These are phyloP conservation scores for Stenurella melanura DNA, from an alignment of 2,888 invertebrate species.

Conservation along the genomic window DNA sequence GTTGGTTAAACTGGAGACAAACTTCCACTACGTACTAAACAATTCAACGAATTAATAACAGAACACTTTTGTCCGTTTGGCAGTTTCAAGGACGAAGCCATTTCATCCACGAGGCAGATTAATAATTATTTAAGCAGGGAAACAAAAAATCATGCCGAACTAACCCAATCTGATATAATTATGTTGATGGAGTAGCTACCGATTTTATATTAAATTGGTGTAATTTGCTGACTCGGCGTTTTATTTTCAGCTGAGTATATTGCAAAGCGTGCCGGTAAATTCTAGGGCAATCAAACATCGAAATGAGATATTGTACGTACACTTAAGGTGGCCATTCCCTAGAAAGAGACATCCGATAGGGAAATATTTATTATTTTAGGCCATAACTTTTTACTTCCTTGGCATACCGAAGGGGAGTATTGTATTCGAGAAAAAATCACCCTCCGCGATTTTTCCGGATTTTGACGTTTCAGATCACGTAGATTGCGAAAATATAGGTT, in stretches of 20 bases:
- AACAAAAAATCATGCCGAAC: neutral
- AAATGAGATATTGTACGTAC: neutral
- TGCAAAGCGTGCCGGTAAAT: neutral
- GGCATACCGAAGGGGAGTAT: no score
- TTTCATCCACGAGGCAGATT: neutral
- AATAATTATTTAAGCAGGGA: neutral
- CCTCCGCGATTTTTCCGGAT: no score
- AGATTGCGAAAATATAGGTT: no score
- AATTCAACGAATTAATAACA: conserved; percentile 4
- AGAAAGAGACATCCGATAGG: no score
- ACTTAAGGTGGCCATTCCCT: no score
- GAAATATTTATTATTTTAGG: no score
- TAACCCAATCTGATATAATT: neutral
- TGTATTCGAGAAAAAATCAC: no score
- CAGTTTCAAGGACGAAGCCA: neutral
- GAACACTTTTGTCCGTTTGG: neutral
- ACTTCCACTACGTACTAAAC: neutral
- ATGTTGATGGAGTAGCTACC: conserved; percentile 7
- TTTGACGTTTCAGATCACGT: no score
- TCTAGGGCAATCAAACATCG: neutral
- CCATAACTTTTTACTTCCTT: no score
- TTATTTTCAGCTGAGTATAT: neutral
- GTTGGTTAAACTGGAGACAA: neutral
- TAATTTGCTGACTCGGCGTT: neutral
- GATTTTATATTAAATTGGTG: neutral